Conservation (phyloP, 2,113 vertebrate genomes). For the Carassius carassius region DNA sequence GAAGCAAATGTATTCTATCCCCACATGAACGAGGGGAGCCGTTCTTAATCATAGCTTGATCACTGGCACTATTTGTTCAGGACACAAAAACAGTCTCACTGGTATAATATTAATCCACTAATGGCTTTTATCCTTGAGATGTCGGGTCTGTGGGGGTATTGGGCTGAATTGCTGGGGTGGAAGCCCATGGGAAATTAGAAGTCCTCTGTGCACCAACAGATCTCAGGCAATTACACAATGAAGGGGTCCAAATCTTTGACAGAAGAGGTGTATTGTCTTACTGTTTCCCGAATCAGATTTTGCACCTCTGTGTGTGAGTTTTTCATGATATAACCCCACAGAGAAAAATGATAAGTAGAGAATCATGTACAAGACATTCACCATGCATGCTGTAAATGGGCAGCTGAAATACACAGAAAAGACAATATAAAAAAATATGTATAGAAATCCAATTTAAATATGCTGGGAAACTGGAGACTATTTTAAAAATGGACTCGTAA, state of each 20-base stretch:
- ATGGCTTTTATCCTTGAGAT: constrained; percentile 64
- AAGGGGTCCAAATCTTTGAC: not conserved
- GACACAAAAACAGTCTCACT: constrained; percentile 56
- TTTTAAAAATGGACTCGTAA: no score
- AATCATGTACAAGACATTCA: not conserved
- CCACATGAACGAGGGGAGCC: constrained; percentile 51
- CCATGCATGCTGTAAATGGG: not conserved
- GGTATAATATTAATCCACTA: constrained; percentile 71
- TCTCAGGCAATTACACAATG: constrained; percentile 31
- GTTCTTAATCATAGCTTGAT: constrained; percentile 70
- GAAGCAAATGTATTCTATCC: constrained; percentile 60
- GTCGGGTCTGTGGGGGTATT: constrained; percentile 40
- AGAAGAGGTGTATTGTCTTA: not conserved
- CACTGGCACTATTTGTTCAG: constrained; percentile 60
- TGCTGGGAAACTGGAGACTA: no score
- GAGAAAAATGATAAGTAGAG: not conserved
- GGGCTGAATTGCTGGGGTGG: constrained; percentile 3
- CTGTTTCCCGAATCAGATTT: not conserved
- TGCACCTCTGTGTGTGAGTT: not conserved
- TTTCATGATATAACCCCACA: not conserved
- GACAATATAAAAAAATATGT: not conserved
- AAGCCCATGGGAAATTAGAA: constrained; percentile 36
- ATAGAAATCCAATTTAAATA: no score
- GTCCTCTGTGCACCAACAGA: constrained; percentile 11
- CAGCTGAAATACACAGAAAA: not conserved